A percentile compares a stretch with the other conserved stretches of the same genome.
Evolutionary conservation across 2,113 vertebrate genomes (phyloP).

Genomic region (Campylomormyrus numenius): DNA sequence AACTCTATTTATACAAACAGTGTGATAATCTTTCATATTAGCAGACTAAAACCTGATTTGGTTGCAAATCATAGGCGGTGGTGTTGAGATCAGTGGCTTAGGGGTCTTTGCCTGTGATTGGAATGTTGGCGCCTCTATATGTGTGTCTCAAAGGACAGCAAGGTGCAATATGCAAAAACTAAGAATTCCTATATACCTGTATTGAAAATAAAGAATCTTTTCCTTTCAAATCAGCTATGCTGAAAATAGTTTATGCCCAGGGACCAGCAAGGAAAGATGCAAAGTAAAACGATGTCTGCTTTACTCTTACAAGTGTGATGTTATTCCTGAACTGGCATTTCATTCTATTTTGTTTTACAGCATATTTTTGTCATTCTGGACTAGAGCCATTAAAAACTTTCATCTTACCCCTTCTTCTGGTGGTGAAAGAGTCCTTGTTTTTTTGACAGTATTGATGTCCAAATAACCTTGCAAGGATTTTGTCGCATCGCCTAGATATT

Average conservation of each 20-base stretch:
- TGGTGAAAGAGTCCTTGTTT: neutral
- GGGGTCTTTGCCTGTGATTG: neutral
- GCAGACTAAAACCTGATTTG: neutral
- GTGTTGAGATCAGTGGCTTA: neutral
- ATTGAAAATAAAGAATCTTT: neutral
- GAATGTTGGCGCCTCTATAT: neutral
- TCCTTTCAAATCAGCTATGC: neutral
- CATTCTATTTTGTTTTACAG: neutral
- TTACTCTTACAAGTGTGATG: neutral
- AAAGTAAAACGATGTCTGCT: neutral
- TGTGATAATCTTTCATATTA: neutral
- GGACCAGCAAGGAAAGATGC: neutral
- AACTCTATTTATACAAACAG: neutral
- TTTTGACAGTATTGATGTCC: neutral
- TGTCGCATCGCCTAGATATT: neutral
- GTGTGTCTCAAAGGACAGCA: neutral
- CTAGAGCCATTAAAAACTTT: neutral
- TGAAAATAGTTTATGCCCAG: neutral
- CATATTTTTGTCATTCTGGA: neutral
- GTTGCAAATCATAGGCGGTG: neutral
- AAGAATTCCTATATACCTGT: neutral
- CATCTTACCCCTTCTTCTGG: neutral
- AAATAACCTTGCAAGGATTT: neutral
- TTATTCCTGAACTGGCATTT: neutral
- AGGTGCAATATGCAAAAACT: neutral